phyloP scores from a whole-genome alignment of 2,888 invertebrate genomes.

The Leptinotarsa juncta region DNA sequence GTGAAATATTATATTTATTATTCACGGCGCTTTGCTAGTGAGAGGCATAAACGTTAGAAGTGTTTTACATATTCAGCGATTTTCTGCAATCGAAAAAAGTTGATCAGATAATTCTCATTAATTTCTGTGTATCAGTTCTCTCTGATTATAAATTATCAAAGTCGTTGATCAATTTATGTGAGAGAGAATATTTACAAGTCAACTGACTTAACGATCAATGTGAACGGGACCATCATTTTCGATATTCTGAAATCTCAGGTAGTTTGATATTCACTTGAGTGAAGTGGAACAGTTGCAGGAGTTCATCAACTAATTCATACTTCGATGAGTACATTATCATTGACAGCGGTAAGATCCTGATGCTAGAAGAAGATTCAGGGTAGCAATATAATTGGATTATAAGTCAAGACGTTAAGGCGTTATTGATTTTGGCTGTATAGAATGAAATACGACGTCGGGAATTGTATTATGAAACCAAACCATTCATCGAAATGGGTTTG shows the following conservation, averaged over 20 bases:
- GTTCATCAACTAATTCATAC: not conserved
- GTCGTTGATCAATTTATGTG: not conserved
- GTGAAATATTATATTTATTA: too few species aligned
- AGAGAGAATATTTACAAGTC: not conserved
- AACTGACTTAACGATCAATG: too few species aligned
- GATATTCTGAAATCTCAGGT: not conserved
- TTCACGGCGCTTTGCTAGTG: too few species aligned
- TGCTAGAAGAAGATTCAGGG: not conserved
- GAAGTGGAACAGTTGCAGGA: not conserved
- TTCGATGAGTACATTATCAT: not conserved
- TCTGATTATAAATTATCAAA: too few species aligned
- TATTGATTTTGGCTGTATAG: not conserved
- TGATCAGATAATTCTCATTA: too few species aligned
- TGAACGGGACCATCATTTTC: not conserved
- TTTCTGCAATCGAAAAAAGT: too few species aligned
- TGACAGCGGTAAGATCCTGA: not conserved
- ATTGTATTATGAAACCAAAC: not conserved
- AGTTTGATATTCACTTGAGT: not conserved
- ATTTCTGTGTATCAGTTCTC: too few species aligned
- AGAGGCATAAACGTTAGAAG: too few species aligned
- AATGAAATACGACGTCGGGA: not conserved
- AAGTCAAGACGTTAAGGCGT: not conserved
- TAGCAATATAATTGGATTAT: slow-evolving; percentile 10
- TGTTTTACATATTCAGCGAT: too few species aligned
- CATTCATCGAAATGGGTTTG: too few species aligned